phyloP scores from a whole-genome alignment of 2,797 vertebrate genomes.

The Danio tinwini region DNA sequence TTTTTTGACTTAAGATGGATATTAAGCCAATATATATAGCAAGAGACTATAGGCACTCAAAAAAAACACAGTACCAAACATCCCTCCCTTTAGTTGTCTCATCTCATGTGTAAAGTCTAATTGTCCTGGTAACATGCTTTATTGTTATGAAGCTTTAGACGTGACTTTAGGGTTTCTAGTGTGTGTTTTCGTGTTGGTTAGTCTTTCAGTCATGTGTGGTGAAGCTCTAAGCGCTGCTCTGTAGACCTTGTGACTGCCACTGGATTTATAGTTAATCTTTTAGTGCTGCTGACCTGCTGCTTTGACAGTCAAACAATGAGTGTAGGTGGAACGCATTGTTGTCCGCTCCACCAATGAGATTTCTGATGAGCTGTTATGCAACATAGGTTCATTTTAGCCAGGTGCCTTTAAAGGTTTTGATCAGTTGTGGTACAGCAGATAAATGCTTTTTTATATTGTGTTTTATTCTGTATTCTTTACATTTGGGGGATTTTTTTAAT shows the following conservation, averaged over 20 bases:
- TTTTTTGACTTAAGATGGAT: no score
- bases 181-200: conserved; percentile 1
- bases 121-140: neutral
- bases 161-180: neutral
- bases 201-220: conserved; percentile 11
- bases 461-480: neutral
- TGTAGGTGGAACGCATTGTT: conserved; percentile 23
- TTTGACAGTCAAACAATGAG: conserved; percentile 39
- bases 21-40: no score
- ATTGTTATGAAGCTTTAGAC: neutral
- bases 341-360: conserved; percentile 9
- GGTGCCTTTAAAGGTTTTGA: conserved; percentile 12
- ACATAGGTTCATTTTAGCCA: conserved; percentile 9
- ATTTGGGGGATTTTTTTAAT: no score
- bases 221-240: conserved; percentile 6
- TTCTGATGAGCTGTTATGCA: neutral
- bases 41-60: no score
- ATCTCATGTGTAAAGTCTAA: conserved; percentile 14
- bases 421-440: neutral
- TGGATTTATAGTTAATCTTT: conserved; percentile 44
- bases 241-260: neutral
- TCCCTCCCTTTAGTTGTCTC: conserved; percentile 13
- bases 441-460: neutral
- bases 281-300: conserved; percentile 32
- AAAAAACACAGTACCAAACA: neutral